A percentile compares a stretch with the other conserved stretches of the same genome.
Evolutionary conservation across 2,113 vertebrate genomes (phyloP).

Genomic region (Pterophyllum scalare): DNA sequence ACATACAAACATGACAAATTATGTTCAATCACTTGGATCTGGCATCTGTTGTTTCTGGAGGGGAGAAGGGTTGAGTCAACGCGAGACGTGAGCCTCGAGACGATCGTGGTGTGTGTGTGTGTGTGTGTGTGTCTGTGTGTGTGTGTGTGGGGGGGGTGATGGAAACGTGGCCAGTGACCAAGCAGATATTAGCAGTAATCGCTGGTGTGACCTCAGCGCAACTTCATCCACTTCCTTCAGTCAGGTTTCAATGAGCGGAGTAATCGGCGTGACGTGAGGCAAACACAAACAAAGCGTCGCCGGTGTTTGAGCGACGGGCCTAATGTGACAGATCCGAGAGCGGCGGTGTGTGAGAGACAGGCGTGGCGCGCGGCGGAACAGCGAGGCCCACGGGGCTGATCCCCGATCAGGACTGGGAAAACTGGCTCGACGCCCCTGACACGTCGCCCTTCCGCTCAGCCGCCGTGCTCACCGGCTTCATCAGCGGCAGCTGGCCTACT

Average conservation of each 20-base stretch:
- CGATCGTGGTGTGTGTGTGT: background rate
- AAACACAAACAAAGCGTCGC: slow-evolving; percentile 50
- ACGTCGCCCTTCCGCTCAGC: slow-evolving; percentile 51
- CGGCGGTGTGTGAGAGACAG: slow-evolving; percentile 70
- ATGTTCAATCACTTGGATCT: background rate
- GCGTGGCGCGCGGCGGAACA: slow-evolving; percentile 63
- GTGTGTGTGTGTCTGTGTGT: too few species aligned
- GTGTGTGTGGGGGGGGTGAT: background rate
- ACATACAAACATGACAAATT: slow-evolving; percentile 16
- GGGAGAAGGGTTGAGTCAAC: background rate
- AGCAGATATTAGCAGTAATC: slow-evolving; percentile 12
- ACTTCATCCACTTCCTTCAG: slow-evolving; percentile 22
- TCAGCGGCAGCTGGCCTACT: slow-evolving; percentile 63
- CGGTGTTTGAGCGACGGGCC: slow-evolving; percentile 62
- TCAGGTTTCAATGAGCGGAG: slow-evolving; percentile 22
- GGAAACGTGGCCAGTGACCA: slow-evolving; percentile 12
- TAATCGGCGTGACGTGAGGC: slow-evolving; percentile 39
- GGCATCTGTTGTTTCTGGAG: slow-evolving; percentile 12
- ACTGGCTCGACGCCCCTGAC: slow-evolving; percentile 51
- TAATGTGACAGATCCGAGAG: slow-evolving; percentile 71
- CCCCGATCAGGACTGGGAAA: slow-evolving; percentile 56
- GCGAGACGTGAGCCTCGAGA: background rate
- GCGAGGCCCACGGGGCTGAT: slow-evolving; percentile 59
- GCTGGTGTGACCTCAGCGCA: background rate
- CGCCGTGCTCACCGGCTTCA: slow-evolving; percentile 41